Conservation (phyloP, 2,797 vertebrate species). For the Ctenopoma kingsleyae region DNA sequence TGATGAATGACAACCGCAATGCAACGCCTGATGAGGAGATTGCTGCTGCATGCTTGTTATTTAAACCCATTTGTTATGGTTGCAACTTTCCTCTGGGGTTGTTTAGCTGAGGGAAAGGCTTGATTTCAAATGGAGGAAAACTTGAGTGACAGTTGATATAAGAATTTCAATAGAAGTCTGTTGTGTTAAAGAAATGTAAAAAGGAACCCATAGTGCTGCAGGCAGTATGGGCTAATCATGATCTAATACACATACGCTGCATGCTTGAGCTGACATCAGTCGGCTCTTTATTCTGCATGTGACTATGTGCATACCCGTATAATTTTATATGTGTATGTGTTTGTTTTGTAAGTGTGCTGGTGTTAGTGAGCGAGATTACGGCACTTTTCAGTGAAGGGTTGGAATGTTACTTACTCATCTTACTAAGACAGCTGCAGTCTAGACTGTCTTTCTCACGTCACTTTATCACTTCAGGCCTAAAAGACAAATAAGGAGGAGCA, state of each 20-base stretch:
- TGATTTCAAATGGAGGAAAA: slow-evolving; percentile 31
- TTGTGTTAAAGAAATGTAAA: no score
- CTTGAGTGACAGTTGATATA: slow-evolving; percentile 55
- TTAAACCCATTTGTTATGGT: slow-evolving; percentile 71
- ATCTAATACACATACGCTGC: slow-evolving; percentile 62
- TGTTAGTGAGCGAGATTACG: slow-evolving; percentile 39
- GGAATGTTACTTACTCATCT: slow-evolving; percentile 62
- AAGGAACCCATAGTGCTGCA: no score
- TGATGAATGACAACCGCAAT: slow-evolving; percentile 76
- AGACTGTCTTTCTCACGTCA: slow-evolving; percentile 76
- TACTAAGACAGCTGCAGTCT: slow-evolving; percentile 82
- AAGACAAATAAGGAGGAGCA: slow-evolving; percentile 71
- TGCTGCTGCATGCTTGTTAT: slow-evolving; percentile 66
- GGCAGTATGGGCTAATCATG: slow-evolving; percentile 63
- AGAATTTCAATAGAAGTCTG: slow-evolving; percentile 45
- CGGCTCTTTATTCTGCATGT: slow-evolving; percentile 51
- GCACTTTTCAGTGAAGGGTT: slow-evolving; percentile 57
- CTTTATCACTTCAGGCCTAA: slow-evolving; percentile 69
- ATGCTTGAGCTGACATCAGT: slow-evolving; percentile 68
- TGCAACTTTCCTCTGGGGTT: slow-evolving; percentile 58
- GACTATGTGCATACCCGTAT: slow-evolving; percentile 29
- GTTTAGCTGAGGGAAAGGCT: slow-evolving; percentile 43
- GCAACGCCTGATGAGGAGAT: slow-evolving; percentile 64
- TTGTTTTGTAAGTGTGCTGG: slow-evolving; percentile 7
- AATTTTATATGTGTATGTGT: slow-evolving; percentile 20